These are phyloP conservation scores for Corythucha ciliata DNA, from an alignment of 2,888 invertebrate species.

Conservation along the genomic window DNA sequence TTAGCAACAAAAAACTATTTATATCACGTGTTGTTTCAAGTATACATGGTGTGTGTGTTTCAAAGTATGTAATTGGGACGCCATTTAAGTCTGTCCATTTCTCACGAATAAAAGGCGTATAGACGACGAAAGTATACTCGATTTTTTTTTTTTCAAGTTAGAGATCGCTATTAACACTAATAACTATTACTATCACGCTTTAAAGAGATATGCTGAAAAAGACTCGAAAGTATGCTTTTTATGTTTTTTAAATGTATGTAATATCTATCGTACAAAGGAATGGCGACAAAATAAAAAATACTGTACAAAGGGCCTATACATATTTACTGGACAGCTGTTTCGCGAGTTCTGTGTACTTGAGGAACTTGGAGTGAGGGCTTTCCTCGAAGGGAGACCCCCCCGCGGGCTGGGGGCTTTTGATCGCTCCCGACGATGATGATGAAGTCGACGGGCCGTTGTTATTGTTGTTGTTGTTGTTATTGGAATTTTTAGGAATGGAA, in stretches of 20 bases:
- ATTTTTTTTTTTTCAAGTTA: slow-evolving; percentile 27
- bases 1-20: slow-evolving; percentile 28
- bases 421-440: slow-evolving; percentile 34
- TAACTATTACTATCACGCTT: slow-evolving; percentile 31
- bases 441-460: slow-evolving; percentile 36
- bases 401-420: slow-evolving; percentile 35
- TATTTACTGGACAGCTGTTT: slow-evolving; percentile 97
- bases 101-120: slow-evolving; percentile 28
- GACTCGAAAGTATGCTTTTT: not conserved
- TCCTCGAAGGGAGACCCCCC: slow-evolving; percentile 55
- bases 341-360: slow-evolving; percentile 96
- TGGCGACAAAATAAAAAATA: slow-evolving; percentile 32
- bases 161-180: slow-evolving; percentile 32
- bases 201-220: slow-evolving; percentile 1
- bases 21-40: slow-evolving; percentile 32
- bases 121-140: slow-evolving; percentile 29
- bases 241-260: not conserved
- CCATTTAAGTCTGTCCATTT: slow-evolving; percentile 24
- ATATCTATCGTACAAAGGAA: slow-evolving; percentile 35
- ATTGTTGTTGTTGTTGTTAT: slow-evolving; percentile 18
- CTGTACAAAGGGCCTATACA: slow-evolving; percentile 50
- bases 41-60: slow-evolving; percentile 32
- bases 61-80: too few relatives aligned
- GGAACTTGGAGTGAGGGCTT: slow-evolving; percentile 92
- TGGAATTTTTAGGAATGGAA: slow-evolving; percentile 12